Evolutionary conservation across 92 coral and sea anemone genomes (phyloP).

Genomic region (Heliopora coerulea): DNA sequence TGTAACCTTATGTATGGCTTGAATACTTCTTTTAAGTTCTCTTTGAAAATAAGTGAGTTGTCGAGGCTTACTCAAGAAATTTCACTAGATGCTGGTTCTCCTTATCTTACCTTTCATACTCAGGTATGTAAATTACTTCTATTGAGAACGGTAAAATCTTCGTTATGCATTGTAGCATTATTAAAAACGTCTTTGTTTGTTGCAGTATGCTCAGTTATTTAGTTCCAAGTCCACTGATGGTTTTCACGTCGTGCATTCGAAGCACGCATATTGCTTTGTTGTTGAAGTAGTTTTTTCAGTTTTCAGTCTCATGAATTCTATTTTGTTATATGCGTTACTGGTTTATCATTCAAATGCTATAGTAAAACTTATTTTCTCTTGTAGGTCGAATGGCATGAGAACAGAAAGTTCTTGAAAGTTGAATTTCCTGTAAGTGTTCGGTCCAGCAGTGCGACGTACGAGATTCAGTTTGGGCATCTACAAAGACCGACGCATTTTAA

Average conservation of each 20-base stretch:
- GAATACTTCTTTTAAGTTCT: conserved; percentile 52
- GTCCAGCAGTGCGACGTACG: conserved; percentile 88
- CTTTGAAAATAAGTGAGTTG: conserved; percentile 68
- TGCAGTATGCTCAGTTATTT: no score
- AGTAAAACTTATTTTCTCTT: not conserved
- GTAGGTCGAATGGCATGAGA: conserved; percentile 97
- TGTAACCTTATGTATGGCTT: no score
- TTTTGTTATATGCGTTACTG: no score
- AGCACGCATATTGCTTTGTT: no score
- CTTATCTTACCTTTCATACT: conserved; percentile 76
- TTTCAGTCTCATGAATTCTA: no score
- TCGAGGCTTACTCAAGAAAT: conserved; percentile 75
- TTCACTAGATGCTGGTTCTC: conserved; percentile 76
- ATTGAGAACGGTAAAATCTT: not conserved
- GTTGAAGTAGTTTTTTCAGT: no score
- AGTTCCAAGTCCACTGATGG: no score
- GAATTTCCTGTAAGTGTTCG: conserved; percentile 97
- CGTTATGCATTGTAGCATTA: not conserved
- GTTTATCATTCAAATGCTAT: not conserved
- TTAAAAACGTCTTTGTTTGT: no score
- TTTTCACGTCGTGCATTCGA: no score
- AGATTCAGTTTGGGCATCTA: conserved; percentile 93
- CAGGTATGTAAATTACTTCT: conserved; percentile 45
- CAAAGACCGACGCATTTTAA: conserved; percentile 97
- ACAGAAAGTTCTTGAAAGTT: conserved; percentile 92